phyloP scores from a whole-genome alignment of 2,888 invertebrate genomes.

The Phytoseiulus persimilis region DNA sequence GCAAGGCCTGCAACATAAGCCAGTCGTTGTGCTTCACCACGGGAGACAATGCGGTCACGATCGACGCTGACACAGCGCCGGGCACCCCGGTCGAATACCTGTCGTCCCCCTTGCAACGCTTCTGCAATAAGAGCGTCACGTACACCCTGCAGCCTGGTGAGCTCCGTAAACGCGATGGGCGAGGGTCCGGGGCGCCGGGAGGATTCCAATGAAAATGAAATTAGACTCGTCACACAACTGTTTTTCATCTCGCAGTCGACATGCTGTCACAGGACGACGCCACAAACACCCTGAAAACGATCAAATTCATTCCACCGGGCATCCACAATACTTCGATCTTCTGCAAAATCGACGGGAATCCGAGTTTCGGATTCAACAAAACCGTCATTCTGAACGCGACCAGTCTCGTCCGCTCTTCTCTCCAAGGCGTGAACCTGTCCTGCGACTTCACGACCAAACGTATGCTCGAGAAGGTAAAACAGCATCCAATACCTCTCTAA shows the following conservation, averaged over 20 bases:
- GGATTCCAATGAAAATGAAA: background rate
- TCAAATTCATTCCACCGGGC: background rate
- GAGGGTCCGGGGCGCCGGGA: background rate
- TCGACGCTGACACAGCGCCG: background rate
- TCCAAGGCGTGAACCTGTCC: background rate
- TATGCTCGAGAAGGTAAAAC: background rate
- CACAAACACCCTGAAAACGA: background rate
- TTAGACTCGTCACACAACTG: no score
- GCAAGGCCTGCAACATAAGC: background rate
- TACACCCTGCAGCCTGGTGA: background rate
- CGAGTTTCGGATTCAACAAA: background rate
- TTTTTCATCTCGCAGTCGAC: background rate
- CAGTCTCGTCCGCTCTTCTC: background rate
- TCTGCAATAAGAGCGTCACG: background rate
- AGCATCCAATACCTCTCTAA: background rate
- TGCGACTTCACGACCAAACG: background rate
- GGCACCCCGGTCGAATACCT: constrained; percentile 6
- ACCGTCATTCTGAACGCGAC: background rate
- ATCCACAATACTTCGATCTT: background rate
- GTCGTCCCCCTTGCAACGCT: background rate
- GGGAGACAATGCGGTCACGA: background rate
- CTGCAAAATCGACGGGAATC: background rate
- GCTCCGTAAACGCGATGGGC: background rate
- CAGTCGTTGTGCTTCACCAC: background rate
- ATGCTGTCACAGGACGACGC: background rate